Evolutionary conservation across 2,113 vertebrate genomes (phyloP), one percentile per base, ranked within the genome.

Genomic region (Halichoerus grypus): DNA sequence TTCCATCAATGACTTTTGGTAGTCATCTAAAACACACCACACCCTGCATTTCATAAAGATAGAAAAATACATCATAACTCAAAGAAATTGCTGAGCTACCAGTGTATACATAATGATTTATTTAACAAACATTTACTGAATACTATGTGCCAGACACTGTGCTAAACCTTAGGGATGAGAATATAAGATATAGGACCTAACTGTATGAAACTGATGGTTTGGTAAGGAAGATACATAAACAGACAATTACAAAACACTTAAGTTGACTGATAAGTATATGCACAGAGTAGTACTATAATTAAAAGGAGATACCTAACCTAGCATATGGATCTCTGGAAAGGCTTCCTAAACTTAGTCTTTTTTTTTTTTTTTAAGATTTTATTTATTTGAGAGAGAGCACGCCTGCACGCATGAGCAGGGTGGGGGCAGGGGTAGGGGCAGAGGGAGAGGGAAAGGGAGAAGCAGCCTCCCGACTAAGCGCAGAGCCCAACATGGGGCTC

Each of bases 31-130:
- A 91, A 91, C 31, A 77, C 31, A 95, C 13, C 51, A 80, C 0
- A 12, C 21, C 3, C 39, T 93, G 49, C 57, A 95, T 77, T 92
- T 91, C 24, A 71, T 86, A 96, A 88, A 72, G 19, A 81, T 4
- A 69, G 24, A 67, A 81, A 96, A 81, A 76, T 7, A 42, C 6
- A 49, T 31, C 36, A 55, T 46, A 94, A 67, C 61, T 87, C 33
- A 77, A 85, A 97, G 59, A 97, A 91, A 95, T 12, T 85, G 49
- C 49, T 83, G n/a, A 85, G 65, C 14, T 86, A 57, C 3, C 59
- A 72, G 15, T 79, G 21, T 9, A n/a, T 76, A 69, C 13, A 82
- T 24, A 89, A 69, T 59, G 53, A 79, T 5, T 11, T 59, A 88
- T 39, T 82, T 94, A 80, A 61, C 16, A 69, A 55, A 69, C 8